phyloP scores from a whole-genome alignment of 2,113 vertebrate species.

The Ursus arctos region DNA sequence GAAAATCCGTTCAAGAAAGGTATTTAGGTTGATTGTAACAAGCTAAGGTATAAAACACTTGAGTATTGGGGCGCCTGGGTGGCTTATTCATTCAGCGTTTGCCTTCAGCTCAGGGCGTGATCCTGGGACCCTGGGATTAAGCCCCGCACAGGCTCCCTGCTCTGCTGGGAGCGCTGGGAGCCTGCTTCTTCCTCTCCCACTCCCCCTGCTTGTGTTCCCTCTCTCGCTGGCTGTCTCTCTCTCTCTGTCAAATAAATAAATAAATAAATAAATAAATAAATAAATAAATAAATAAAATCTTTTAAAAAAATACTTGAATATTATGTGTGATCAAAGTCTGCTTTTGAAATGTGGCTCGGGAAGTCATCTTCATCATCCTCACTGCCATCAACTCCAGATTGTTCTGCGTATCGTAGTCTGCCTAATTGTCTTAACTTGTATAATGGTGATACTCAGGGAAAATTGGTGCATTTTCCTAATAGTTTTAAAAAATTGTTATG shows the following conservation, averaged over 20 bases:
- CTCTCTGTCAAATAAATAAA: too few relatives aligned
- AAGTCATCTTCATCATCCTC: neutral
- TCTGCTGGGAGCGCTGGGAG: too few relatives aligned
- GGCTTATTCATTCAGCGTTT: too few relatives aligned
- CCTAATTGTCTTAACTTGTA: neutral
- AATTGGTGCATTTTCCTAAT: neutral
- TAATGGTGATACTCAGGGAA: neutral
- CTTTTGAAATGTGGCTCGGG: neutral
- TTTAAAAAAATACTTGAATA: neutral
- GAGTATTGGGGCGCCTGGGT: neutral
- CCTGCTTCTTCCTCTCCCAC: too few relatives aligned
- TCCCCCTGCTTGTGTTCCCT: too few relatives aligned
- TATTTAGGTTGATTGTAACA: neutral
- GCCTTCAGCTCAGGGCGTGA: too few relatives aligned
- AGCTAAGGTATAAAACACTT: neutral
- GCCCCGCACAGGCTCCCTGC: too few relatives aligned
- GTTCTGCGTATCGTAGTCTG: neutral
- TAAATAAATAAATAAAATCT: too few relatives aligned
- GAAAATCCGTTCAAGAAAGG: conserved; percentile 13
- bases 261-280: too few relatives aligned
- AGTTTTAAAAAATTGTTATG: neutral
- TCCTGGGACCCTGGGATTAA: too few relatives aligned
- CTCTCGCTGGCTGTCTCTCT: too few relatives aligned
- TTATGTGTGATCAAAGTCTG: neutral
- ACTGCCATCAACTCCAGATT: neutral